Base-by-base conservation (phyloP, 2,113 vertebrate species). In the Bos javanicus region DNA sequence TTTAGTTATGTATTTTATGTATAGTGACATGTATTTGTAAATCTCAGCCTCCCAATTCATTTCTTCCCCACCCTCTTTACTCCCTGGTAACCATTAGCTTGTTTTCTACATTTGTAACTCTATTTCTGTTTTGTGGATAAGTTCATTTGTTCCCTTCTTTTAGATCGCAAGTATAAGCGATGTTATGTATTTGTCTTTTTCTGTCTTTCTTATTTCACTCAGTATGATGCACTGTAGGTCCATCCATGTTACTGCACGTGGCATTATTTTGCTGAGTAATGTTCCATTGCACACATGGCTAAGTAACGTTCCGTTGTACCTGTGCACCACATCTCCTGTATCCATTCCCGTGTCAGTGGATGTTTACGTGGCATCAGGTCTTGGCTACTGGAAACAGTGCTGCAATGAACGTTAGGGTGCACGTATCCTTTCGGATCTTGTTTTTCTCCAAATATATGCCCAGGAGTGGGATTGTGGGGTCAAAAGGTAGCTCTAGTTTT, bases 91-190 rank as follows among this genome's bases (percentile, higher is more conserved):
- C 15, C 26, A 30, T 17, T 10, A 50, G 46, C 16, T 30, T 80
- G 15, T 30, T 50, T 48, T 50, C 26, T 30, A 80, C 46, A 19
- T 30, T 30, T 80, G 76, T 80, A 6, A 48, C 76, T 80, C 76
- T 30, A 3, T 30, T 80, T 80, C 46, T 80, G 26, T 11, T 80
- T 48, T 50, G 15, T 30, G 28, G 76, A 48, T 30, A 50, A 48
- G 76, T 80, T 80, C 26, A 50, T 48, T 6, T 48, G 8, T 30
- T 30, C 76, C 26, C 43, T 80, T 80, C 28, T 80, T 78, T 76
- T 46, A 26, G 12, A 26, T 46, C 1, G 1, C 25, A 46, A 1
- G 1, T 28, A 15, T 26, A 76, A 76, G 25, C 1, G 0, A 46
- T 15, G n/a, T 71, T 71, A 46, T 15, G 15, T 76, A 28, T 76